Percentiles rank a stretch among this genome's conserved stretches.
Evolutionary conservation across 2,797 vertebrate genomes (phyloP).

Genomic region (Erethizon dorsatum): DNA sequence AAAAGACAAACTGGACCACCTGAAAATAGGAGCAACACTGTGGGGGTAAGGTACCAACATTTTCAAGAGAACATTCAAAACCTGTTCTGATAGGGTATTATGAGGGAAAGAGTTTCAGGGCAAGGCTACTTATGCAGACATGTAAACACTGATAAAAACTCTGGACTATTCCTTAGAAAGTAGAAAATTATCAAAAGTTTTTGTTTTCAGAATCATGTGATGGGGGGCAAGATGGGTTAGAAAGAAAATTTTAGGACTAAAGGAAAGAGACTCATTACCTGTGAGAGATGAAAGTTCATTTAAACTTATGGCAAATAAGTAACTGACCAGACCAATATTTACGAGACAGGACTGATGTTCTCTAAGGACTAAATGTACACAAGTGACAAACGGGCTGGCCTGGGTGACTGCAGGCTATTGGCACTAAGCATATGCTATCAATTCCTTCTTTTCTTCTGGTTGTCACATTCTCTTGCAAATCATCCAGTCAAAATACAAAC

Average conservation of each 20-base stretch:
- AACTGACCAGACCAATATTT: background rate
- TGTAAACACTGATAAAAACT: background rate
- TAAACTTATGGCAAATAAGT: constrained; percentile 12
- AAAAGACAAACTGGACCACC: background rate
- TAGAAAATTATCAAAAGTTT: constrained; percentile 33
- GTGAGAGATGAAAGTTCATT: background rate
- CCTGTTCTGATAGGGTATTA: background rate
- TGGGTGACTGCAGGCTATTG: background rate
- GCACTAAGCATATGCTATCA: background rate
- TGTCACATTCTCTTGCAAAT: constrained; percentile 54
- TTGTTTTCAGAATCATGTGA: background rate
- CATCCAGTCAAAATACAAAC: constrained; percentile 60
- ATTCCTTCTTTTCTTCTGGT: background rate
- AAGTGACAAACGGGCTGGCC: background rate
- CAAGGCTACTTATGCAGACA: background rate
- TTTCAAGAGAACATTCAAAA: background rate
- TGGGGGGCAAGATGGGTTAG: background rate
- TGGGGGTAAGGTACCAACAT: background rate
- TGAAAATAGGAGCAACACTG: background rate
- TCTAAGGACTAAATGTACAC: background rate
- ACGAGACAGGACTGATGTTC: background rate
- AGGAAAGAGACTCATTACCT: background rate
- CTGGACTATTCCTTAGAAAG: background rate
- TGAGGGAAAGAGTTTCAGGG: background rate
- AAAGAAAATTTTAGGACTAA: constrained; percentile 12